Percentiles rank a stretch among this genome's conserved stretches.
These are phyloP conservation scores for Ricordea florida DNA, from an alignment of 92 coral and sea anemone genomes.

Conservation along the genomic window DNA sequence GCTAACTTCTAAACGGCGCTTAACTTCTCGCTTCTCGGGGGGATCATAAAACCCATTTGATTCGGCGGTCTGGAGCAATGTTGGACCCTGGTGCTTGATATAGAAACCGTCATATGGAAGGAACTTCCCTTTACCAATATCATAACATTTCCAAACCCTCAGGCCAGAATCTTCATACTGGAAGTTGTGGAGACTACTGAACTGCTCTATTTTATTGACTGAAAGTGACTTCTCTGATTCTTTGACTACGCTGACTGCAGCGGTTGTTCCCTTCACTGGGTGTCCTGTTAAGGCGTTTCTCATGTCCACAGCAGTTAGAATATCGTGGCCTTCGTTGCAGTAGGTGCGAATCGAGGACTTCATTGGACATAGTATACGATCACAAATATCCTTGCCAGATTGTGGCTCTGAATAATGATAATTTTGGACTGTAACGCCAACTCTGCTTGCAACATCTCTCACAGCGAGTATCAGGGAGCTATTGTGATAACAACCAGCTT, in stretches of 20 bases:
- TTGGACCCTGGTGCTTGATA: constrained; percentile 58
- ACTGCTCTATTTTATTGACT: constrained; percentile 46
- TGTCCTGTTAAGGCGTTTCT: constrained; percentile 70
- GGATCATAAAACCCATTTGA: constrained; percentile 47
- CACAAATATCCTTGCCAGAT: constrained; percentile 74
- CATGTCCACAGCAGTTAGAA: constrained; percentile 75
- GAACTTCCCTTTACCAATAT: constrained; percentile 67
- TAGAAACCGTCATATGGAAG: constrained; percentile 33
- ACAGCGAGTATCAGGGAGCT: constrained; percentile 63
- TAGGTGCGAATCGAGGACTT: constrained; percentile 70
- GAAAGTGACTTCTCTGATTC: constrained; percentile 45
- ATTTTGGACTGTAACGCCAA: constrained; percentile 54
- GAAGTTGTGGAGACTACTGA: constrained; percentile 66
- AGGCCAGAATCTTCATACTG: constrained; percentile 51
- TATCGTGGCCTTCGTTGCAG: constrained; percentile 77
- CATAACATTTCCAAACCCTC: constrained; percentile 68
- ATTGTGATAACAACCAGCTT: constrained; percentile 79
- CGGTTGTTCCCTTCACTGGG: constrained; percentile 80
- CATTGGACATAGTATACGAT: constrained; percentile 75
- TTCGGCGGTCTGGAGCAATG: constrained; percentile 41
- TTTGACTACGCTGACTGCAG: constrained; percentile 60
- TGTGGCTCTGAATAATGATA: constrained; percentile 84
- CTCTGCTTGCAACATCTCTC: constrained; percentile 59
- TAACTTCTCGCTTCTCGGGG: constrained; percentile 37
- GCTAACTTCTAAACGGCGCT: constrained; percentile 3